Percentiles rank a stretch among this genome's conserved stretches.
Evolutionary conservation across 2,797 vertebrate species (phyloP).

Genomic region (Sebastes itinus): DNA sequence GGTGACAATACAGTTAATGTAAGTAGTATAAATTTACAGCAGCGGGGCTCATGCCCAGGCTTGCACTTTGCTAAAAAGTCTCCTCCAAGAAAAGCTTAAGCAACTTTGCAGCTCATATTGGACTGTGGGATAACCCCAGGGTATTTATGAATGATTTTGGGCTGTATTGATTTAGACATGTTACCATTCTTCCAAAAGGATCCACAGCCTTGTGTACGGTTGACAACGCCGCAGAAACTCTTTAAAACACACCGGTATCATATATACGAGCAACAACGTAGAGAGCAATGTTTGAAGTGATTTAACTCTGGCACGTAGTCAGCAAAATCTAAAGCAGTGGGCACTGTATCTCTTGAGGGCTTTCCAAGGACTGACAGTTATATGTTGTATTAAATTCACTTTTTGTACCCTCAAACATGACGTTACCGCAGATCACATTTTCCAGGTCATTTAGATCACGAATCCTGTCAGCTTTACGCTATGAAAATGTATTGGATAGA

Average conservation of each 20-base stretch:
- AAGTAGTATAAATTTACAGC: slow-evolving; percentile 40
- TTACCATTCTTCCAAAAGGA: slow-evolving; percentile 10
- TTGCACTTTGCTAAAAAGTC: slow-evolving; percentile 25
- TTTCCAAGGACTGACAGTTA: slow-evolving; percentile 39
- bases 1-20: slow-evolving; percentile 46
- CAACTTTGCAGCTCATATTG: slow-evolving; percentile 2
- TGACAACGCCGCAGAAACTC: slow-evolving; percentile 21
- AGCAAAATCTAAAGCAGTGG: slow-evolving; percentile 46
- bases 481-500: neutral
- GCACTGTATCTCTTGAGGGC: slow-evolving; percentile 22
- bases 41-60: neutral
- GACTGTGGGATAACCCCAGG: neutral
- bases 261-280: slow-evolving; percentile 10
- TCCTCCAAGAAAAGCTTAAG: neutral
- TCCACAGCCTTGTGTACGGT: slow-evolving; percentile 4
- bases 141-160: neutral
- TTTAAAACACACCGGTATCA: neutral
- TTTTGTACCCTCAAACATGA: slow-evolving; percentile 27
- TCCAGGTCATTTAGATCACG: neutral
- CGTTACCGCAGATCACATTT: slow-evolving; percentile 2
- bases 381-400: slow-evolving; percentile 40
- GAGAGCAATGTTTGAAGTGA: slow-evolving; percentile 30
- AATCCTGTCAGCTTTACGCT: neutral
- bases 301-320: slow-evolving; percentile 51
- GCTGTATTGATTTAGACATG: slow-evolving; percentile 1